A percentile compares a stretch with the other conserved stretches of the same genome.
Evolutionary conservation across 2,797 vertebrate genomes (phyloP).

Genomic region (Sebastes hubbsi): DNA sequence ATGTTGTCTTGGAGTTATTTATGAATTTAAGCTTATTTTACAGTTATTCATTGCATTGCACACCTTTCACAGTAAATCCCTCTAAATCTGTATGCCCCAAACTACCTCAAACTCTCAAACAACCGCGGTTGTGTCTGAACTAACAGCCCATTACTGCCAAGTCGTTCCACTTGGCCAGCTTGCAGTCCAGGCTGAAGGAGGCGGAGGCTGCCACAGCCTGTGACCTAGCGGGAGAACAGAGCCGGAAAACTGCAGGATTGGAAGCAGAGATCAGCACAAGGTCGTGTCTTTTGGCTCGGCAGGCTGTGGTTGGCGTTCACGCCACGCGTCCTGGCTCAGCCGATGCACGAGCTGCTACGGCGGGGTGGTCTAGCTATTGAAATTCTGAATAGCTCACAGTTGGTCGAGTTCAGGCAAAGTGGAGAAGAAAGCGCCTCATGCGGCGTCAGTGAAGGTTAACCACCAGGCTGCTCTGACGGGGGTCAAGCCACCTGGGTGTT

Average conservation of each 20-base stretch:
- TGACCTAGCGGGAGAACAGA: conserved; percentile 14
- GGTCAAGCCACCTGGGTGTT: conserved; percentile 28
- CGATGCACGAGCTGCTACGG: neutral
- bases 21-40: neutral
- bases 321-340: conserved; percentile 3
- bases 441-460: conserved; percentile 45
- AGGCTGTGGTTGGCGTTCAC: conserved; percentile 23
- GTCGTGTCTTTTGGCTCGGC: conserved; percentile 37
- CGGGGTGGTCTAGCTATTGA: neutral
- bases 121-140: conserved; percentile 8
- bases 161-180: conserved; percentile 32
- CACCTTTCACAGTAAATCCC: neutral
- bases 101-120: neutral
- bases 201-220: conserved; percentile 7
- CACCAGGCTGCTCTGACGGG: conserved; percentile 33
- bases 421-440: neutral
- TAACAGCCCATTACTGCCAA: conserved; percentile 20
- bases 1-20: neutral
- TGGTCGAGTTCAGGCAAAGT: conserved; percentile 13
- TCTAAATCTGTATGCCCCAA: neutral
- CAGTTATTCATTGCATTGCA: neutral
- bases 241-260: conserved; percentile 12
- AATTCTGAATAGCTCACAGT: conserved; percentile 18
- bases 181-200: conserved; percentile 22
- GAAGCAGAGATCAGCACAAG: conserved; percentile 35